phyloP scores from a whole-genome alignment of 1,140 invertebrate species.

The Aleiodes sp. region DNA sequence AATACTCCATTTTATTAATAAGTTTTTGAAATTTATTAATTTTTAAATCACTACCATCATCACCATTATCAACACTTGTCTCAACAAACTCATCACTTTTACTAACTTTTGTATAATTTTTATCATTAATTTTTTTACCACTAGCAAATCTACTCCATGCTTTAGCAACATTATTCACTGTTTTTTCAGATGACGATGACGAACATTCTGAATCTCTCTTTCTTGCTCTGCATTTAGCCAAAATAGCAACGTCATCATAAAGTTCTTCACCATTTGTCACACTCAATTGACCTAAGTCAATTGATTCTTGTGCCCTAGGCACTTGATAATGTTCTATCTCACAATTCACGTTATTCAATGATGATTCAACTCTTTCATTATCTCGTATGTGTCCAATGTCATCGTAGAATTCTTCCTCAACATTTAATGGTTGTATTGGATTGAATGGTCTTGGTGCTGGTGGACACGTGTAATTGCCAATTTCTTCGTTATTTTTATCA shows the following conservation, averaged over 20 bases:
- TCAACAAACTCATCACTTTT: slow-evolving; percentile 28
- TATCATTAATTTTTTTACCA: slow-evolving; percentile 36
- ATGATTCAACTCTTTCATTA: slow-evolving; percentile 1
- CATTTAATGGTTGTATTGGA: slow-evolving; percentile 18
- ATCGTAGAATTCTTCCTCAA: slow-evolving; percentile 44
- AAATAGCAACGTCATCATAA: slow-evolving; percentile 54
- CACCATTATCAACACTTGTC: slow-evolving; percentile 8
- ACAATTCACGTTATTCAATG: background rate
- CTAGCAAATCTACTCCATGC: slow-evolving; percentile 52
- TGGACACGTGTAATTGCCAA: slow-evolving; percentile 43
- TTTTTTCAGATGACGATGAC: slow-evolving; percentile 21
- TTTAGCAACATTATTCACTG: slow-evolving; percentile 38
- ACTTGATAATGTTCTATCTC: slow-evolving; percentile 51
- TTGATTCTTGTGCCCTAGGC: slow-evolving; percentile 38
- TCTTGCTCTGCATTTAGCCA: slow-evolving; percentile 43
- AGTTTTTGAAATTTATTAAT: slow-evolving; percentile 57
- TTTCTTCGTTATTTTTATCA: slow-evolving; percentile 17
- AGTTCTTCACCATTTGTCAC: slow-evolving; percentile 39
- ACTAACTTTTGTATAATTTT: slow-evolving; percentile 13
- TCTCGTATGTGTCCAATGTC: slow-evolving; percentile 36
- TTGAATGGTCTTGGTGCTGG: slow-evolving; percentile 47
- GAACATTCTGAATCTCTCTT: slow-evolving; percentile 36
- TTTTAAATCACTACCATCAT: slow-evolving; percentile 36
- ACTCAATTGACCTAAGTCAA: slow-evolving; percentile 25
- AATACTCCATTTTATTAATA: slow-evolving; percentile 57